Conservation (phyloP, 2,113 vertebrate genomes). For the Hoplias malabaricus region DNA sequence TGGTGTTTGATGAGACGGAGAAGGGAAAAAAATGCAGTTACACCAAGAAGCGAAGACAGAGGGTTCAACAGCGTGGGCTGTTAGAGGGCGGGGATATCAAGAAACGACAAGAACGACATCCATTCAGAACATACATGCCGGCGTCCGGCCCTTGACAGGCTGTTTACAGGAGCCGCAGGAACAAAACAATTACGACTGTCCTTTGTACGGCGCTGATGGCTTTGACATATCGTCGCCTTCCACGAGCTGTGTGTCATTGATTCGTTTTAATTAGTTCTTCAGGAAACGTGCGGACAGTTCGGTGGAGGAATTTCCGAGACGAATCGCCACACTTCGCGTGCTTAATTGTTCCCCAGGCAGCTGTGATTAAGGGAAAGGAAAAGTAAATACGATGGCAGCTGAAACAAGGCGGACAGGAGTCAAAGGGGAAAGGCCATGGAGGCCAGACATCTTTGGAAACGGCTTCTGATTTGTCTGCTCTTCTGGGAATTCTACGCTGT, state of each 20-base stretch:
- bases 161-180: slow-evolving; percentile 66
- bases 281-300: slow-evolving; percentile 68
- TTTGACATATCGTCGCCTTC: slow-evolving; percentile 70
- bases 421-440: background rate
- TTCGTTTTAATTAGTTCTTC: slow-evolving; percentile 77
- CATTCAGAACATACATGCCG: slow-evolving; percentile 55
- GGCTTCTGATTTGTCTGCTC: too few species aligned
- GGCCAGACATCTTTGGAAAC: background rate
- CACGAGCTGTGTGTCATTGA: slow-evolving; percentile 73
- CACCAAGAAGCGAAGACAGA: background rate
- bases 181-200: slow-evolving; percentile 78
- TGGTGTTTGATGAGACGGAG: slow-evolving; percentile 63
- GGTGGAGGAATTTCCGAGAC: slow-evolving; percentile 59
- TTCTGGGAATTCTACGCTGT: too few species aligned
- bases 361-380: slow-evolving; percentile 45
- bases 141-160: slow-evolving; percentile 65
- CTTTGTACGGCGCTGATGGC: slow-evolving; percentile 69
- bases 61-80: slow-evolving; percentile 3
- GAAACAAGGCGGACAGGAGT: slow-evolving; percentile 2
- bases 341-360: slow-evolving; percentile 74
- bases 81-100: background rate
- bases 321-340: slow-evolving; percentile 70
- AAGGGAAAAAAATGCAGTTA: slow-evolving; percentile 49
- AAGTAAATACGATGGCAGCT: slow-evolving; percentile 1
- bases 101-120: background rate